Percentiles rank a stretch among this genome's conserved stretches.
Conservation (phyloP, 2,113 vertebrate genomes). For the Eidolon helvum region DNA sequence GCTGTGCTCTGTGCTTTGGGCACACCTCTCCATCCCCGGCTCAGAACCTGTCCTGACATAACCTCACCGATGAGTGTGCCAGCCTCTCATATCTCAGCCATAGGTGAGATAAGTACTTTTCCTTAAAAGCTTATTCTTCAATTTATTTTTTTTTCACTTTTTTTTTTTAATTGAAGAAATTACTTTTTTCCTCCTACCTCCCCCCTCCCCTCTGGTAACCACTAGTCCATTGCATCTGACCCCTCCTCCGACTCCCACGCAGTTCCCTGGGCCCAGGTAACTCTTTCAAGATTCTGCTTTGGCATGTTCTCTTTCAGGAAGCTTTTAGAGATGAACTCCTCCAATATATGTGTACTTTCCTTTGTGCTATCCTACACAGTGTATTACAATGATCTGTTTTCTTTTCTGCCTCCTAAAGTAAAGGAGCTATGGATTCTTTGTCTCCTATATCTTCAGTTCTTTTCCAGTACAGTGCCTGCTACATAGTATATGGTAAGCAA, state of each 20-base stretch:
- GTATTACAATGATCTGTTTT: neutral
- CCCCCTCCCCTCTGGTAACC: no score
- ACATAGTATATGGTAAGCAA: neutral
- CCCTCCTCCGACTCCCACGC: no score
- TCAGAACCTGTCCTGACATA: neutral
- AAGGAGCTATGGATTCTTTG: neutral
- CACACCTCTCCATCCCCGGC: neutral
- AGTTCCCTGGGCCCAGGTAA: neutral
- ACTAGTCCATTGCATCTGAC: neutral
- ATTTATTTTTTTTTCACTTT: no score
- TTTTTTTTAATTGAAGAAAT: no score
- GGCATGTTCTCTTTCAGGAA: neutral
- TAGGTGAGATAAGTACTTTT: no score
- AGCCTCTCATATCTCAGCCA: no score
- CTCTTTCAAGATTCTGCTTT: neutral
- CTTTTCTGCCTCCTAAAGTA: neutral
- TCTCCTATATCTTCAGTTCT: neutral
- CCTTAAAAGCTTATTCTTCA: no score
- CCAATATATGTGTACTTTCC: neutral
- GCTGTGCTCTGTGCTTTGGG: neutral
- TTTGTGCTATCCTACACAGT: neutral
- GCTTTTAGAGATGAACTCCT: neutral
- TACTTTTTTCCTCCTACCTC: no score
- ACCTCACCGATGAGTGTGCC: rapidly evolving
- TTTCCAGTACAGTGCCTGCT: neutral